These are phyloP conservation scores for Actinernus sp. DNA, from an alignment of 92 coral and sea anemone genomes.

Conservation along the genomic window DNA sequence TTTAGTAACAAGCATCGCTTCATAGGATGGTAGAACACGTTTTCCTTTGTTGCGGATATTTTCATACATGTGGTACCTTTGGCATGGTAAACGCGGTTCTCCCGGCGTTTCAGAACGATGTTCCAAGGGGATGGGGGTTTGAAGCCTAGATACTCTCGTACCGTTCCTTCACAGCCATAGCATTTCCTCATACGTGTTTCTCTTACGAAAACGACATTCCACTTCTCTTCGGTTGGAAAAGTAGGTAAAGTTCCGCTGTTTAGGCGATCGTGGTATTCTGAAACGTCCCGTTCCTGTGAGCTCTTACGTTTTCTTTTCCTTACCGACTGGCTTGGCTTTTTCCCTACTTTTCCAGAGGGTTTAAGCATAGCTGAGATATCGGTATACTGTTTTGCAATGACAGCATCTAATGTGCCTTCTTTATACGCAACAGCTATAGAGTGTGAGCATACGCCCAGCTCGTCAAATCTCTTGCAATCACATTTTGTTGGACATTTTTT, in stretches of 20 bases:
- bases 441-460: constrained; percentile 32
- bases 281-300: not conserved
- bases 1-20: constrained; percentile 29
- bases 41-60: constrained; percentile 36
- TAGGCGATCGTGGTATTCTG: not conserved
- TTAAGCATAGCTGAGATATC: constrained; percentile 10
- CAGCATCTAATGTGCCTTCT: constrained; percentile 1
- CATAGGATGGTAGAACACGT: constrained; percentile 46
- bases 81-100: constrained; percentile 18
- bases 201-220: constrained; percentile 22
- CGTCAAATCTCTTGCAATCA: constrained; percentile 37
- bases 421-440: constrained; percentile 30
- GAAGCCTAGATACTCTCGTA: not conserved
- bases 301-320: not conserved
- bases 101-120: constrained; percentile 30
- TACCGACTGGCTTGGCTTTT: constrained; percentile 4
- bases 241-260: not conserved
- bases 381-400: not conserved
- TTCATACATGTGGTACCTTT: constrained; percentile 10
- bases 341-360: constrained; percentile 3
- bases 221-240: not conserved
- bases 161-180: constrained; percentile 59
- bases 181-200: constrained; percentile 51
- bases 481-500: constrained; percentile 29
- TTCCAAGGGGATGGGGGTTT: constrained; percentile 59